A percentile compares a stretch with the other conserved stretches of the same genome.
These are phyloP conservation scores for Microplitis manilae DNA, from an alignment of 2,888 invertebrate species.

Conservation along the genomic window DNA sequence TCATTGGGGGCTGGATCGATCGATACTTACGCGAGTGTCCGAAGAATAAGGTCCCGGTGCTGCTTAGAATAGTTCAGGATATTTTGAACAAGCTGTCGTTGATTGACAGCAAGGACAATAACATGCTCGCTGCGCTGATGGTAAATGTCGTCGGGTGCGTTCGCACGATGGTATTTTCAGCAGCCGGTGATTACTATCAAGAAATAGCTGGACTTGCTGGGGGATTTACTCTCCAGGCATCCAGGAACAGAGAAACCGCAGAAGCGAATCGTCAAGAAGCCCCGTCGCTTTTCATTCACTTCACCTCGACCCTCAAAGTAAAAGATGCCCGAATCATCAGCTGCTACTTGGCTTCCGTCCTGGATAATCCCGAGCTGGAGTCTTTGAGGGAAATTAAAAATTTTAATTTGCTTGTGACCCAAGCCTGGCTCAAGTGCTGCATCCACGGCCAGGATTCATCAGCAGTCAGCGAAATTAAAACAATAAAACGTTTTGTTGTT, in stretches of 20 bases:
- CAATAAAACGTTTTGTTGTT: slow-evolving; percentile 58
- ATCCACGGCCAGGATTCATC: slow-evolving; percentile 56
- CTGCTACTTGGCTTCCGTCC: slow-evolving; percentile 59
- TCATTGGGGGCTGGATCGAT: slow-evolving; percentile 68
- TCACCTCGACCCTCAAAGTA: slow-evolving; percentile 62
- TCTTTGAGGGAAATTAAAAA: slow-evolving; percentile 57
- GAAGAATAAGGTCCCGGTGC: slow-evolving; percentile 56
- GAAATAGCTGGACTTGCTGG: slow-evolving; percentile 64
- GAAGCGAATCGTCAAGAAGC: slow-evolving; percentile 63
- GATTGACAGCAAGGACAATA: not conserved
- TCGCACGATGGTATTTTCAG: slow-evolving; percentile 61
- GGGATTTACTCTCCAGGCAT: slow-evolving; percentile 64
- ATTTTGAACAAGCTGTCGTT: slow-evolving; percentile 60
- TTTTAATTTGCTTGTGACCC: slow-evolving; percentile 62
- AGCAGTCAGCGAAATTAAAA: slow-evolving; percentile 53
- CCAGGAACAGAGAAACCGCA: slow-evolving; percentile 59
- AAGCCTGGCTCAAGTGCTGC: slow-evolving; percentile 67
- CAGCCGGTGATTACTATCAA: slow-evolving; percentile 55
- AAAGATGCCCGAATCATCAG: slow-evolving; percentile 65
- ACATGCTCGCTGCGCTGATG: slow-evolving; percentile 65
- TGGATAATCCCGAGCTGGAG: slow-evolving; percentile 53
- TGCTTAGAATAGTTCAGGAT: slow-evolving; percentile 57
- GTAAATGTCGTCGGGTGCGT: slow-evolving; percentile 62
- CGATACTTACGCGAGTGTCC: slow-evolving; percentile 64
- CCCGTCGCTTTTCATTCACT: slow-evolving; percentile 64